phyloP scores from a whole-genome alignment of 2,888 invertebrate genomes.

The Ophion obscuratus region DNA sequence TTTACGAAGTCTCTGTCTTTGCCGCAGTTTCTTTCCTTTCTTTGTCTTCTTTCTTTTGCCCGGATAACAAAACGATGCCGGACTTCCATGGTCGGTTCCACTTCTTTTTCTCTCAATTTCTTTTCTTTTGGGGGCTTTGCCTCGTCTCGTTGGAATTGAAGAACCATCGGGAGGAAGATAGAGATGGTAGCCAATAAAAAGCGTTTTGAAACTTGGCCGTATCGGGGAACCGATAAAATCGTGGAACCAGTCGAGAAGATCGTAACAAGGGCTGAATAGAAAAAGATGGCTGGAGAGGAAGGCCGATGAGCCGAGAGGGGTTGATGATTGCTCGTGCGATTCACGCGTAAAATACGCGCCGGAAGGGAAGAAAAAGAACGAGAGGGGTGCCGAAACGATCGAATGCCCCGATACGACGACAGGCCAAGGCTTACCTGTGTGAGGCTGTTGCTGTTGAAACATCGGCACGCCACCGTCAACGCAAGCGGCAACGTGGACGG shows the following conservation, averaged over 20 bases:
- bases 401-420: conserved; percentile 48
- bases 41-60: conserved; percentile 17
- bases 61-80: conserved; percentile 38
- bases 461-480: background rate
- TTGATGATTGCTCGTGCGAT: conserved; percentile 56
- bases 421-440: conserved; percentile 8
- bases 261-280: background rate
- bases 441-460: conserved; percentile 29
- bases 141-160: conserved; percentile 7
- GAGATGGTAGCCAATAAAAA: conserved; percentile 26
- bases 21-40: background rate
- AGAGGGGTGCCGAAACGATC: conserved; percentile 56
- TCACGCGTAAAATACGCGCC: conserved; percentile 44
- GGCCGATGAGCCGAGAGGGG: conserved; percentile 17
- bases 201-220: conserved; percentile 37
- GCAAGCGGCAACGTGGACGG: background rate
- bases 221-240: conserved; percentile 35
- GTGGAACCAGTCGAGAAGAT: conserved; percentile 2
- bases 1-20: conserved; percentile 53
- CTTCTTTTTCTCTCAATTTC: background rate
- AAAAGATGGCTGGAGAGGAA: conserved; percentile 5
- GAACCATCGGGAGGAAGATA: background rate
- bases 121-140: background rate
- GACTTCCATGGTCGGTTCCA: conserved; percentile 5
- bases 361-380: background rate